phyloP scores from a whole-genome alignment of 2,888 invertebrate genomes.

The Drosophila quinaria region DNA sequence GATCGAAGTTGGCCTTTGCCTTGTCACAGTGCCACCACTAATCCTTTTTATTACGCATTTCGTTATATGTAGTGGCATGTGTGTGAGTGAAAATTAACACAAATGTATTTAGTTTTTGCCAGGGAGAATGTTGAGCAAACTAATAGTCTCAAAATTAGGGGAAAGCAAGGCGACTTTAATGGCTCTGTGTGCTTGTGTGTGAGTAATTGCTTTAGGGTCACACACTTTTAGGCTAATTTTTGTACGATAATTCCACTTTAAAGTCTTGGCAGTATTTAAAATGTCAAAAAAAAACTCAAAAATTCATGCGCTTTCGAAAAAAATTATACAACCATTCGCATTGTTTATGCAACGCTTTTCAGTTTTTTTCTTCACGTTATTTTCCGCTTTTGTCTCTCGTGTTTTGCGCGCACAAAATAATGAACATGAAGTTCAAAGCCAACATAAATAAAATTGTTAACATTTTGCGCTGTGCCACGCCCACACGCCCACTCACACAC shows the following conservation, averaged over 20 bases:
- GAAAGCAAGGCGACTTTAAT: conserved; percentile 63
- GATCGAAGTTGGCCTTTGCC: conserved; percentile 21
- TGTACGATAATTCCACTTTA: conserved; percentile 31
- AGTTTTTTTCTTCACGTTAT: conserved; percentile 16
- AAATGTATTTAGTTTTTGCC: conserved; percentile 79
- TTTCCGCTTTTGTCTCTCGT: conserved; percentile 22
- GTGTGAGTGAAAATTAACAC: conserved; percentile 72
- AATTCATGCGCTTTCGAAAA: conserved; percentile 7
- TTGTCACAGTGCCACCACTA: conserved; percentile 53
- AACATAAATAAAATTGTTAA: conserved; percentile 82
- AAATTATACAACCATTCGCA: conserved; percentile 43
- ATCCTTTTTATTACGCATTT: conserved; percentile 60
- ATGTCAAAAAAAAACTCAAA: conserved; percentile 2
- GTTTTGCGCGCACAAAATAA: conserved; percentile 62
- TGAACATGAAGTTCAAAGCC: conserved; percentile 77
- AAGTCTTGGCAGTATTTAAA: conserved; percentile 16
- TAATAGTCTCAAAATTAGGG: conserved; percentile 45
- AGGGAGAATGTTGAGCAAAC: conserved; percentile 53
- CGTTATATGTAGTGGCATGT: conserved; percentile 30
- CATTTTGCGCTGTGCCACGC: conserved; percentile 63
- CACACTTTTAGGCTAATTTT: conserved; percentile 66
- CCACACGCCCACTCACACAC: conserved; percentile 27
- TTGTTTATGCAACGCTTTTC: conserved; percentile 29
- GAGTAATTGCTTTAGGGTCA: conserved; percentile 57
- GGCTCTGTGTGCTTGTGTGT: conserved; percentile 18